Base-by-base conservation (phyloP, 2,888 invertebrate species). In the Agrochola lota region DNA sequence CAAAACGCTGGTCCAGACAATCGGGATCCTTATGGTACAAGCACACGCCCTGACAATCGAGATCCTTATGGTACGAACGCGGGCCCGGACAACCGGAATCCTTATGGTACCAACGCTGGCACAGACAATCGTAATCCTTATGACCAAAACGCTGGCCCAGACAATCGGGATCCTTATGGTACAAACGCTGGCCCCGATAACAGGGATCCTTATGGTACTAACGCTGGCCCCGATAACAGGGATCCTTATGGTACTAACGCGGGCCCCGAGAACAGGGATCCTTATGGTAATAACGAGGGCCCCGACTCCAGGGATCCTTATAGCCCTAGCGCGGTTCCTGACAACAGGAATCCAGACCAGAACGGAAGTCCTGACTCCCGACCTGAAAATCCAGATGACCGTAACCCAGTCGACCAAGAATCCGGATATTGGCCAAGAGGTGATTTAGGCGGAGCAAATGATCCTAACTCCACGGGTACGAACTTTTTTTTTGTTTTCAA, bases 381-480 rank as follows among this genome's bases (percentile, higher is more conserved):
- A 35, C 0, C 9, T 57, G 40, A n/a, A 1, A 57, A 30, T 57
- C 67, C 80, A 49, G 69, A 81, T 81, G 26, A 81, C 26, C 69
- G 52, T 40, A 30, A 55, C n/a, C 49, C 30, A 67, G 66, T 40
- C 7, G 69, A 43, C 15, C 68, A 83, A n/a, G 6, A 20, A 17
- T 17, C 59, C 15, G 71, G 20, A 55, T 43, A 55, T 49, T 71
- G 55, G 46, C 49, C 76, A 55, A 75, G 75, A 26, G 85, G 78
- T 35, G 86, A 78, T 68, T 35, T 75, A 70, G 73, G 9, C 5
- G 78, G 15, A 49, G 17, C 17, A 2, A 63, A 70, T 49, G 72
- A 81, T 35, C 7, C 20, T 1, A 15, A 17, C 17, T 2, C 71
- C 12, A 70, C 74, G 40, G 84, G 84, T 84, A 82, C 59, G 63